Percentiles rank a stretch among this genome's conserved stretches.
Evolutionary conservation across 2,797 vertebrate species (phyloP).

Genomic region (Pseudocheirus occidentalis): DNA sequence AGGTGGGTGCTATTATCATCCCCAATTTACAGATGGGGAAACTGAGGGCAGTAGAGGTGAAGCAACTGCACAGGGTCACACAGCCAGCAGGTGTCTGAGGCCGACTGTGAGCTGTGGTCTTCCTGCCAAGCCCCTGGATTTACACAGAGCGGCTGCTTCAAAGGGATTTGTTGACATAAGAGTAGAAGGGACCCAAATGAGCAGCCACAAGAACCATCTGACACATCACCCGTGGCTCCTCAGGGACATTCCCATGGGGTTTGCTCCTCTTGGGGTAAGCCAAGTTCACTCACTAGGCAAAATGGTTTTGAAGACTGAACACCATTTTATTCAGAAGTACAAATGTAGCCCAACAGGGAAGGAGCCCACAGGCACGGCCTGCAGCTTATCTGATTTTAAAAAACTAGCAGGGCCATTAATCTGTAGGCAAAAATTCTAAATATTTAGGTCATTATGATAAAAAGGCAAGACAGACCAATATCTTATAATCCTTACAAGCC

Average conservation of each 20-base stretch:
- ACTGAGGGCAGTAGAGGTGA: neutral
- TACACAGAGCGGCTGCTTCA: neutral
- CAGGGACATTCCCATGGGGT: neutral
- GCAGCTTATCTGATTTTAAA: neutral
- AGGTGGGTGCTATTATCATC: neutral
- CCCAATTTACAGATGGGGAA: neutral
- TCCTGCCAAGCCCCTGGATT: neutral
- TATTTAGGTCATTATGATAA: slow-evolving; percentile 18
- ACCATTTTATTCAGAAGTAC: slow-evolving; percentile 21
- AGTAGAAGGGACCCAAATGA: neutral
- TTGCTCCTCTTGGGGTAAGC: neutral
- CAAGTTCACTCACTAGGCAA: neutral
- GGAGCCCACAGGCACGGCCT: slow-evolving; percentile 16
- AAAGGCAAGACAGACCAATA: slow-evolving; percentile 33
- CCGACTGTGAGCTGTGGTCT: neutral
- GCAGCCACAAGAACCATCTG: neutral
- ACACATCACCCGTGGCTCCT: neutral
- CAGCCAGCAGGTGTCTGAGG: neutral
- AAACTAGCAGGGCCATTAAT: neutral
- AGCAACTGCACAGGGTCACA: neutral
- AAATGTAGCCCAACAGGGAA: slow-evolving; percentile 19
- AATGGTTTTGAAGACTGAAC: neutral
- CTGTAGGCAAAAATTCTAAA: neutral
- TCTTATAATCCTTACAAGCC: slow-evolving; percentile 23
- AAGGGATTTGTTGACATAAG: neutral